Evolutionary conservation across 2,797 vertebrate species (phyloP).

Genomic region (Masticophis lateralis): DNA sequence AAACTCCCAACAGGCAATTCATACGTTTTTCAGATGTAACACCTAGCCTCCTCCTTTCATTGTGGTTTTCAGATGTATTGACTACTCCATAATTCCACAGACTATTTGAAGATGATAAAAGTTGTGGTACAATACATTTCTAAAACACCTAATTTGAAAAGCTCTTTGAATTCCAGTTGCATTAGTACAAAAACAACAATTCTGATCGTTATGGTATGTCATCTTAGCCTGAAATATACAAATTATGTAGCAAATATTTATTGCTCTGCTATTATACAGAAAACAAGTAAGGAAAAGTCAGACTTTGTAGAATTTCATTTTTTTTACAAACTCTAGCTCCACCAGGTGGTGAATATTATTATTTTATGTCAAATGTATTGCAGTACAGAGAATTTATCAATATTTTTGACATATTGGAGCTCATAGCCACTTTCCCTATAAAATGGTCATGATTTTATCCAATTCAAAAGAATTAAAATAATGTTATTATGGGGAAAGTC

Average conservation of each 20-base stretch:
- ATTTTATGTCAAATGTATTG: background rate
- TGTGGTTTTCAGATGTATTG: background rate
- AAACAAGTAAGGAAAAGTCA: background rate
- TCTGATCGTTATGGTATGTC: background rate
- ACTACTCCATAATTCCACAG: background rate
- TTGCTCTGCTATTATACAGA: background rate
- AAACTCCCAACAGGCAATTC: background rate
- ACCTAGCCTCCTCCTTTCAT: background rate
- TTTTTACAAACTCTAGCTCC: conserved; percentile 52
- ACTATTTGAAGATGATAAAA: background rate
- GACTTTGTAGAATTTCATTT: background rate
- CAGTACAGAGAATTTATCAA: background rate
- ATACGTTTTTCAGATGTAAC: background rate
- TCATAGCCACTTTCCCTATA: background rate
- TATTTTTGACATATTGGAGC: background rate
- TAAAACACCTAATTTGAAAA: background rate
- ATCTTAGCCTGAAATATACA: background rate
- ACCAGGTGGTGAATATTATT: conserved; percentile 62
- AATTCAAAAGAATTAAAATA: background rate
- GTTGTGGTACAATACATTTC: background rate
- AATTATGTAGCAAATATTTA: background rate
- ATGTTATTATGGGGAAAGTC: background rate
- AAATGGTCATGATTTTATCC: background rate
- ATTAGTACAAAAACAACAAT: background rate
- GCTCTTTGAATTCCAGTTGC: background rate